A percentile compares a stretch with the other conserved stretches of the same genome.
phyloP scores from a whole-genome alignment of 2,113 vertebrate genomes.

The Nibea albiflora region DNA sequence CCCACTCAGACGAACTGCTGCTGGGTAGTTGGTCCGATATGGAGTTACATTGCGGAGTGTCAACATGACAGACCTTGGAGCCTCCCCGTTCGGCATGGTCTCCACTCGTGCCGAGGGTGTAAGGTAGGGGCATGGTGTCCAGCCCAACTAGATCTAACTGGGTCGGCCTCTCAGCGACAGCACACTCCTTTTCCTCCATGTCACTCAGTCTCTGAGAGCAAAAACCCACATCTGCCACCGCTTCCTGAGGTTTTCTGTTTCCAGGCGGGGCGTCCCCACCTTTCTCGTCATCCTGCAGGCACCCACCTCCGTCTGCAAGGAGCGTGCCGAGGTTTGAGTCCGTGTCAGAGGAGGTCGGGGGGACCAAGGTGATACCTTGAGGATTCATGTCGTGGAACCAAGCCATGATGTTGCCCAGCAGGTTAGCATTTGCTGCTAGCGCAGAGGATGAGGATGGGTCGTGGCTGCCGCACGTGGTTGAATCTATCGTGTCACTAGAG shows the following conservation, averaged over 20 bases:
- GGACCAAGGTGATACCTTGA: slow-evolving; percentile 93
- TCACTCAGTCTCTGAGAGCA: slow-evolving; percentile 49
- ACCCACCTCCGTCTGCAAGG: slow-evolving; percentile 72
- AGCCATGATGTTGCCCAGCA: slow-evolving; percentile 98
- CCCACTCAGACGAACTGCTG: slow-evolving; percentile 92
- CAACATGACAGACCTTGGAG: slow-evolving; percentile 69
- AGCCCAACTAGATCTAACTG: slow-evolving; percentile 85
- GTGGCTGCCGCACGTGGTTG: slow-evolving; percentile 59
- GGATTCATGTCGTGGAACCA: slow-evolving; percentile 99
- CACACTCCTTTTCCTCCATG: slow-evolving; percentile 63
- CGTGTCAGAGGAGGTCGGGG: slow-evolving; percentile 86
- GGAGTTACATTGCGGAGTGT: slow-evolving; percentile 83
- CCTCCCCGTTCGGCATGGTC: slow-evolving; percentile 56
- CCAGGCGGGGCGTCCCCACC: slow-evolving; percentile 22
- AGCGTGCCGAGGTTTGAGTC: slow-evolving; percentile 81
- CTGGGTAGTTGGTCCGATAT: slow-evolving; percentile 86
- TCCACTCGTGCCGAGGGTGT: slow-evolving; percentile 74
- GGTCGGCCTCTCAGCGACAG: slow-evolving; percentile 79
- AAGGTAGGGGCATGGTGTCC: slow-evolving; percentile 75
- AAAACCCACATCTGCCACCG: slow-evolving; percentile 72
- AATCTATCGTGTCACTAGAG: slow-evolving; percentile 72
- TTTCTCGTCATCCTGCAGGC: slow-evolving; percentile 58
- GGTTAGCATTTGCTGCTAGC: slow-evolving; percentile 88
- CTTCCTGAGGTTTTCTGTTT: slow-evolving; percentile 83
- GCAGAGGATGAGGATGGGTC: slow-evolving; percentile 80